These are phyloP conservation scores for Spodoptera exigua DNA, from an alignment of 2,888 invertebrate species.

Conservation along the genomic window DNA sequence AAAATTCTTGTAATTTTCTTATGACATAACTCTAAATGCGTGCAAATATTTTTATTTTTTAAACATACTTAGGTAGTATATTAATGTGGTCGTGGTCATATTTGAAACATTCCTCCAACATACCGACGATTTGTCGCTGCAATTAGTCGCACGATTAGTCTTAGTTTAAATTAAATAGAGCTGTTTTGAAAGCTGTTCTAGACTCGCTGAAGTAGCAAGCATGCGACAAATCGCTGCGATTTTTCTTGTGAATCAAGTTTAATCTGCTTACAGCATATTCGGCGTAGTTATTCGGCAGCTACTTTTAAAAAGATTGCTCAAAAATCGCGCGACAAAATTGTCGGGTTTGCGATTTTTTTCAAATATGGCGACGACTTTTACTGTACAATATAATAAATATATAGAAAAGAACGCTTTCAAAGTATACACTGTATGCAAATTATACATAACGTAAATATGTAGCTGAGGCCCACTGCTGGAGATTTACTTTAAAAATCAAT, in stretches of 20 bases:
- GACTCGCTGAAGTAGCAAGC: slow-evolving; percentile 29
- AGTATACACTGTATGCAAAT: slow-evolving; percentile 81
- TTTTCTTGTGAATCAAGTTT: slow-evolving; percentile 7
- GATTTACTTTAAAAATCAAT: slow-evolving; percentile 5
- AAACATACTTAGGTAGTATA: slow-evolving; percentile 59
- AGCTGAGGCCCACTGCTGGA: slow-evolving; percentile 1
- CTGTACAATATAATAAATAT: slow-evolving; percentile 68
- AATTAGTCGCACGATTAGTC: slow-evolving; percentile 49
- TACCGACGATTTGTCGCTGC: slow-evolving; percentile 28
- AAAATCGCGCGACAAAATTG: slow-evolving; percentile 32
- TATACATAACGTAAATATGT: slow-evolving; percentile 57
- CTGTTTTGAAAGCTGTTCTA: slow-evolving; percentile 16
- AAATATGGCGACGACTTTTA: slow-evolving; percentile 48
- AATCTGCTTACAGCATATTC: slow-evolving; percentile 24
- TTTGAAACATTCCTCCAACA: slow-evolving; percentile 20
- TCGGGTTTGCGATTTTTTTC: slow-evolving; percentile 31
- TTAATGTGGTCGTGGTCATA: slow-evolving; percentile 39
- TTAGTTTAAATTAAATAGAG: slow-evolving; percentile 33
- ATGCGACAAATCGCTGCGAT: slow-evolving; percentile 41
- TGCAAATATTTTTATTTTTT: slow-evolving; percentile 54
- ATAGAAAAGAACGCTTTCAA: slow-evolving; percentile 81
- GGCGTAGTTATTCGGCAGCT: slow-evolving; percentile 13
- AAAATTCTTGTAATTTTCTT: slow-evolving; percentile 20
- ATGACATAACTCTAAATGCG: slow-evolving; percentile 21
- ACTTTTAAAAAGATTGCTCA: slow-evolving; percentile 50